These are phyloP conservation scores for Brachylomia viminalis DNA, from an alignment of 2,888 invertebrate genomes.

Conservation along the genomic window DNA sequence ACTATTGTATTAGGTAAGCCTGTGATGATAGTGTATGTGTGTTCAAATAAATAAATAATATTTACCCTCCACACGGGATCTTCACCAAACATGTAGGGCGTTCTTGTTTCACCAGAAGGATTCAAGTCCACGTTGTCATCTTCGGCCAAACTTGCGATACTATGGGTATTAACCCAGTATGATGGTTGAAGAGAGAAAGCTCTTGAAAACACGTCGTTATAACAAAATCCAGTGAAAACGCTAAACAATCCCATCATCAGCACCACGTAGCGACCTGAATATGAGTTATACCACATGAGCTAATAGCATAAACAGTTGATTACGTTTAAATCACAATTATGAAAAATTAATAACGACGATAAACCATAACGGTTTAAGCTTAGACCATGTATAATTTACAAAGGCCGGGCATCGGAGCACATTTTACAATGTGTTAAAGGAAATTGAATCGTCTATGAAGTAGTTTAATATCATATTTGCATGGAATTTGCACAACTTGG, in stretches of 20 bases:
- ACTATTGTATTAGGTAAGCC: too few relatives aligned
- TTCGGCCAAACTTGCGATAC: conserved; percentile 38
- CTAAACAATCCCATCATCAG: conserved; percentile 98
- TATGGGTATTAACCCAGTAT: conserved; percentile 92
- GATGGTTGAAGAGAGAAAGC: conserved; percentile 94
- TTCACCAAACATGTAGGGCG: conserved; percentile 95
- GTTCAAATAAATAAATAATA: too few relatives aligned
- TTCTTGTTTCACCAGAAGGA: conserved; percentile 89
- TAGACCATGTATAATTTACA: background rate
- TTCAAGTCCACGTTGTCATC: conserved; percentile 87
- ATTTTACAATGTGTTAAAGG: background rate
- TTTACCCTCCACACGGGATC: conserved; percentile 93
- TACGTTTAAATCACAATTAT: background rate
- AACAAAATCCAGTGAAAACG: conserved; percentile 98
- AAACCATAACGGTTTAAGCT: background rate
- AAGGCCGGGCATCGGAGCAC: background rate
- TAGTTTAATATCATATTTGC: background rate
- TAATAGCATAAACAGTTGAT: background rate
- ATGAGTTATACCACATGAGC: background rate
- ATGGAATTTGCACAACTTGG: background rate
- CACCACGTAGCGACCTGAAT: conserved; percentile 97
- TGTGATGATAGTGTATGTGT: too few relatives aligned
- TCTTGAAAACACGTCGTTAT: conserved; percentile 98
- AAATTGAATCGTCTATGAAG: background rate
- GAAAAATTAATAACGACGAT: background rate